Evolutionary conservation across 2,888 invertebrate species (phyloP).

Genomic region (Idaea aversata): DNA sequence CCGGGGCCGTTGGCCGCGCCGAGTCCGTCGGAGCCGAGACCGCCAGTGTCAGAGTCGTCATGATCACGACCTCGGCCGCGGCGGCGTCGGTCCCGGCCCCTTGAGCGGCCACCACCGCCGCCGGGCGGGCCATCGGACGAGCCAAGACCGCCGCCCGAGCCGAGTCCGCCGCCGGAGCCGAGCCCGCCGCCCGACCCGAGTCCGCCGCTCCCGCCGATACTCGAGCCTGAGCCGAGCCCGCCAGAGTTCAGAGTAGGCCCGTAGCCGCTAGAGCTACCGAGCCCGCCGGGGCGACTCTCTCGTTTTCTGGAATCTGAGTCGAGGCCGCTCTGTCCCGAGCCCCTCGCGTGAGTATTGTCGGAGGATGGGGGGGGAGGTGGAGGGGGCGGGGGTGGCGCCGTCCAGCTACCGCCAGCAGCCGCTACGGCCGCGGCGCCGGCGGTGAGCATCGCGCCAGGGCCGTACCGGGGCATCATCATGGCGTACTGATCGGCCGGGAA

Average conservation of each 20-base stretch:
- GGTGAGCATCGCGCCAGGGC: conserved; percentile 41
- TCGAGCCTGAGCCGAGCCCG: conserved; percentile 36
- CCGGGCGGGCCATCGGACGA: conserved; percentile 27
- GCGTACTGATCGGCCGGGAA: conserved; percentile 68
- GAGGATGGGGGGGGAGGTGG: conserved; percentile 58
- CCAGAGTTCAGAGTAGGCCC: conserved; percentile 42
- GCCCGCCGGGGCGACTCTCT: conserved; percentile 46
- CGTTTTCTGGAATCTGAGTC: conserved; percentile 76
- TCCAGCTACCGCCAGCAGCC: conserved; percentile 57
- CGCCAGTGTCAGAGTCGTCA: conserved; percentile 55
- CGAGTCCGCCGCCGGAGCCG: conserved; percentile 39
- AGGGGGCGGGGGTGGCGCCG: conserved; percentile 65
- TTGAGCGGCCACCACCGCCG: conserved; percentile 39
- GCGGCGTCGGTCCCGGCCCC: conserved; percentile 64
- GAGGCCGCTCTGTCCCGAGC: conserved; percentile 64
- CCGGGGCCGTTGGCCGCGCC: conserved; percentile 50
- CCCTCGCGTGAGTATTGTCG: conserved; percentile 56
- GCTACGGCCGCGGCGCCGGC: conserved; percentile 37
- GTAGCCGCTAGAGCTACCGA: conserved; percentile 40
- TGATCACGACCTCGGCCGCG: conserved; percentile 69
- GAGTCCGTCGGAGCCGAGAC: conserved; percentile 50
- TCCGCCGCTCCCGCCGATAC: conserved; percentile 37
- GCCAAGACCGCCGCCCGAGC: conserved; percentile 32
- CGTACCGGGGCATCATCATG: conserved; percentile 60
- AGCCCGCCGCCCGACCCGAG: conserved; percentile 38